phyloP scores from a whole-genome alignment of 2,888 invertebrate genomes.

The Myopa testacea region DNA sequence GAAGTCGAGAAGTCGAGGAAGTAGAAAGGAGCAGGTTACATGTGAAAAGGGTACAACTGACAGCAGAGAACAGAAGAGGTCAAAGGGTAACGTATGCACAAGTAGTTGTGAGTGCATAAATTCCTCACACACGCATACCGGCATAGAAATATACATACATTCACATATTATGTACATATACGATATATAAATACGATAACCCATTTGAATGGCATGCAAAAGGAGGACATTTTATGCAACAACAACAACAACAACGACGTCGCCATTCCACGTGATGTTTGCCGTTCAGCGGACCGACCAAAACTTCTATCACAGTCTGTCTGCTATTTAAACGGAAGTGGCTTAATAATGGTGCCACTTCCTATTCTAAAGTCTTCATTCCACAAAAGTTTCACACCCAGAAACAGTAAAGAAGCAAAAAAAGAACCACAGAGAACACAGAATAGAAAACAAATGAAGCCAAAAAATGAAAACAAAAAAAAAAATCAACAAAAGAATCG shows the following conservation, averaged over 20 bases:
- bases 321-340: conserved; percentile 28
- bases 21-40: not conserved
- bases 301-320: conserved; percentile 23
- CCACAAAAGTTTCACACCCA: not conserved
- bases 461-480: not conserved
- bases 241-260: not conserved
- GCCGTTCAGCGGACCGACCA: conserved; percentile 13
- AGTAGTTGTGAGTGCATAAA: conserved; percentile 34
- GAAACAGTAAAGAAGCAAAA: not conserved
- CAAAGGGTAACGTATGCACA: conserved; percentile 15
- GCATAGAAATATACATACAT: not conserved
- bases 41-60: not conserved
- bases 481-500: not conserved
- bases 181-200: not conserved
- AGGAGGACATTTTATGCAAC: not conserved
- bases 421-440: not conserved
- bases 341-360: conserved; percentile 34
- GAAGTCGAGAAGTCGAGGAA: not conserved
- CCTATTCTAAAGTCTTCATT: conserved; percentile 10
- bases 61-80: not conserved
- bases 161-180: not conserved
- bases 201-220: not conserved
- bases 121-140: not conserved
- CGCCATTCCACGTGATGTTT: not conserved
- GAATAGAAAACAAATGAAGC: conserved; percentile 9